These are phyloP conservation scores for Zygothrica quintamaculata DNA, from an alignment of 2,888 invertebrate species.

Conservation along the genomic window DNA sequence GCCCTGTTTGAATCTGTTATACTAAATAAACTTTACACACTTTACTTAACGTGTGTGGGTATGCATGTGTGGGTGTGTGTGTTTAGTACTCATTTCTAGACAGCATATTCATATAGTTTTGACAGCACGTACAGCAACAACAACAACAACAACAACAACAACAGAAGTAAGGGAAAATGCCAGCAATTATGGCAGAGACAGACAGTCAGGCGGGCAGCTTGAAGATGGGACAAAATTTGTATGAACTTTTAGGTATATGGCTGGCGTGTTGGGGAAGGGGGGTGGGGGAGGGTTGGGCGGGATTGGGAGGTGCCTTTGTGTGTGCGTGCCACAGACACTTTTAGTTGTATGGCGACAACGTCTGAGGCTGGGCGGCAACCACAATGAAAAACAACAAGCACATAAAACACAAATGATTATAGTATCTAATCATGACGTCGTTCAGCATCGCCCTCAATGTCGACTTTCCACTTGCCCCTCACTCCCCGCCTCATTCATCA, in stretches of 20 bases:
- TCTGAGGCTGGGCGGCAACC: constrained; percentile 41
- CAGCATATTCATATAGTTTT: constrained; percentile 68
- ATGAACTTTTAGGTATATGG: background rate
- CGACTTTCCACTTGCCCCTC: background rate
- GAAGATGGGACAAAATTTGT: constrained; percentile 6
- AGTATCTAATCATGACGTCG: constrained; percentile 80
- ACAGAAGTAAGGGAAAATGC: constrained; percentile 10
- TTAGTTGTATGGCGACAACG: constrained; percentile 53
- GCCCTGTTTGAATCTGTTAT: constrained; percentile 3
- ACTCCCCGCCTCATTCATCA: constrained; percentile 6
- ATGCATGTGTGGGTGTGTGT: constrained; percentile 1
- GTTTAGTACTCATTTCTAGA: constrained; percentile 35
- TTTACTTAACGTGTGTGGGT: constrained; percentile 8
- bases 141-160: constrained; percentile 20
- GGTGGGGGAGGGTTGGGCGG: no score
- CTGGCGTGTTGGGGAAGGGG: no score
- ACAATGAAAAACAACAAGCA: constrained; percentile 72
- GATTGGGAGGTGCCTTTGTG: constrained; percentile 15
- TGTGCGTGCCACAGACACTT: constrained; percentile 59
- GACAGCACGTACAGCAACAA: constrained; percentile 50
- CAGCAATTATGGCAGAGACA: constrained; percentile 51
- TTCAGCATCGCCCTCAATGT: constrained; percentile 29
- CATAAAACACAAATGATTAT: constrained; percentile 82
- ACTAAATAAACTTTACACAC: constrained; percentile 20
- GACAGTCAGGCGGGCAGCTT: constrained; percentile 44